Percentiles rank a stretch among this genome's conserved stretches.
phyloP scores from a whole-genome alignment of 1,140 invertebrate species.

The Pomphorhynchus laevis region DNA sequence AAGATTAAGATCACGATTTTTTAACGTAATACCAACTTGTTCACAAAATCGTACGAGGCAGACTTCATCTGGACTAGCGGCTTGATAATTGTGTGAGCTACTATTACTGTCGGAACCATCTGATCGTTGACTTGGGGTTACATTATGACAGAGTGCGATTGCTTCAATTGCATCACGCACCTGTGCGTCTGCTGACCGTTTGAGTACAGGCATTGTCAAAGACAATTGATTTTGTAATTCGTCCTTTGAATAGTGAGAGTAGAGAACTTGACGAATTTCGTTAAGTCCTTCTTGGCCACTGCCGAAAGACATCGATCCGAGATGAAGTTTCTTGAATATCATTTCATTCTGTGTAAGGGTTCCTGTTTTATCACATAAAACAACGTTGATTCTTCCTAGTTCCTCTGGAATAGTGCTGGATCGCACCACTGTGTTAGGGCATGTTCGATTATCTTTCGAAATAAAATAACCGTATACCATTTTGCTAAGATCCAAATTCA shows the following conservation, averaged over 20 bases:
- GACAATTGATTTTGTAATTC: conserved; percentile 10
- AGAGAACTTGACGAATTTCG: conserved; percentile 28
- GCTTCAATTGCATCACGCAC: conserved; percentile 61
- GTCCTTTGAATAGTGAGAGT: not conserved
- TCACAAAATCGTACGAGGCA: conserved; percentile 42
- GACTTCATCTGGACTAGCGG: conserved; percentile 82
- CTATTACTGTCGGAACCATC: not conserved
- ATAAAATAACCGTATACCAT: conserved; percentile 84
- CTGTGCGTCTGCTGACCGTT: conserved; percentile 16
- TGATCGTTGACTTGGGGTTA: conserved; percentile 70
- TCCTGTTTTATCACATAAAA: conserved; percentile 85
- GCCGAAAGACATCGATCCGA: conserved; percentile 41
- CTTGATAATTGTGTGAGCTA: conserved; percentile 28
- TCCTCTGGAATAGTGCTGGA: conserved; percentile 94
- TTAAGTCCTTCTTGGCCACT: conserved; percentile 46
- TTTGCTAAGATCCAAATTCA: conserved; percentile 94
- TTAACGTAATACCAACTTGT: conserved; percentile 28
- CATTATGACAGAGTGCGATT: conserved; percentile 82
- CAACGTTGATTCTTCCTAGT: conserved; percentile 62
- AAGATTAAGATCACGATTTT: conserved; percentile 33
- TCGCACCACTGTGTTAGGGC: conserved; percentile 70
- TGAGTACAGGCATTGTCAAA: conserved; percentile 17
- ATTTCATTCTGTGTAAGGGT: conserved; percentile 95
- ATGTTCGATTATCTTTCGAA: conserved; percentile 53
- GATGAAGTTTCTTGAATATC: conserved; percentile 60